Evolutionary conservation across 2,797 vertebrate genomes (phyloP), one percentile per base, ranked within the genome.

Genomic region (Onychomys leucogaster): DNA sequence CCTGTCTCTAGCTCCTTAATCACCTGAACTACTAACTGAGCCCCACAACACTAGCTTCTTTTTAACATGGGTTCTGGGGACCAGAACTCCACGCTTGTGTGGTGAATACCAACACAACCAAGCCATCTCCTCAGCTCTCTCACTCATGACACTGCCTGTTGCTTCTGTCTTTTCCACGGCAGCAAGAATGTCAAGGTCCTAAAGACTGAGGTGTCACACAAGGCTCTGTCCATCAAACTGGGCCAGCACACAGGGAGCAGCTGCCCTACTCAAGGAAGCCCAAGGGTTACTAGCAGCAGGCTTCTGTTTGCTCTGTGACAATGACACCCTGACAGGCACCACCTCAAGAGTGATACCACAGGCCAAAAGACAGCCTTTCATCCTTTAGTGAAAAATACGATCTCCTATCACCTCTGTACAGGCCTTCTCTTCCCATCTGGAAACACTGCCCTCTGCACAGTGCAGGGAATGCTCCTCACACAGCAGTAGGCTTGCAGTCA

Each of bases 151-250:
- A 98, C 89, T 95, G 94, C 63, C 80, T 95, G 43, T 91, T 97
- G 96, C 75, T 96, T 96, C 97, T 89, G 81, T 69, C 89, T 96
- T 97, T 98, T 97, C 94, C 91, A 96, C 67, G 91, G 95, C 25
- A 97, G 73, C 96, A 89, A 71, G 90, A 97, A 67, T 94, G 89
- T 97, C 55, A 92, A 59, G 89, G 96, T 97, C 97, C 95, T 92
- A 96, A 98, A 96, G 91, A 97, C 63, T 94, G 86, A 91, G 83
- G 87, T 97, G 98, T 97, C 97, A 94, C 96, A 94, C 69, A 96
- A 97, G 84, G 96, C 97, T 97, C 95, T 84, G 90, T 92, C 67
- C 84, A 94, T 94, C 91, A 96, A 96, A 95, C 55, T 67, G 91
- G 94, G 94, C 93, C 95, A 97, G 92, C 84, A 95, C 95, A 96